A percentile compares a stretch with the other conserved stretches of the same genome.
Evolutionary conservation across 2,888 invertebrate genomes (phyloP).

Genomic region (Eupithecia abbreviata): DNA sequence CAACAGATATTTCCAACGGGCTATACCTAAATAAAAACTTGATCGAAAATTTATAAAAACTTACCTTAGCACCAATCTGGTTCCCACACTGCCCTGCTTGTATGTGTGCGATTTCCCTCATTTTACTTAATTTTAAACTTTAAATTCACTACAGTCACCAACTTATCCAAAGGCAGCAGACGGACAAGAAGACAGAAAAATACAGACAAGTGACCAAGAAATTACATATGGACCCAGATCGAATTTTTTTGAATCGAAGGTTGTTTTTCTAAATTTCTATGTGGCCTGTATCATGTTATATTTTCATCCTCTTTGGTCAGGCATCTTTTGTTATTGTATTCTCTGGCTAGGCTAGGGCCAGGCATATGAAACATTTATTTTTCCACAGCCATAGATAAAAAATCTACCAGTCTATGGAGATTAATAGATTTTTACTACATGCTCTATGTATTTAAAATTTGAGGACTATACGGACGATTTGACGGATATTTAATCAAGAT

Average conservation of each 20-base stretch:
- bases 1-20: no score
- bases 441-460: no score
- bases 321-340: background rate
- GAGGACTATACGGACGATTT: no score
- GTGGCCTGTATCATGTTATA: background rate
- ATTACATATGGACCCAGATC: background rate
- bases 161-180: conserved; percentile 46
- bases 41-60: background rate
- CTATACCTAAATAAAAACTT: no score
- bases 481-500: no score
- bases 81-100: conserved; percentile 91
- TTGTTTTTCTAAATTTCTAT: background rate
- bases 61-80: conserved; percentile 80
- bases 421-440: no score
- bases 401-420: no score
- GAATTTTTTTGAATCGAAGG: background rate
- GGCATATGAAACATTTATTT: no score
- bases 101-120: conserved; percentile 92
- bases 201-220: background rate
- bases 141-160: conserved; percentile 50
- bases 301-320: background rate
- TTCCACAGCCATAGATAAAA: background rate
- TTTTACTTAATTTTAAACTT: conserved; percentile 64
- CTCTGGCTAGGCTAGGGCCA: no score
- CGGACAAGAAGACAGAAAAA: conserved; percentile 29